Conservation (phyloP, 2,888 invertebrate species). For the Chymomyza procnemis region DNA sequence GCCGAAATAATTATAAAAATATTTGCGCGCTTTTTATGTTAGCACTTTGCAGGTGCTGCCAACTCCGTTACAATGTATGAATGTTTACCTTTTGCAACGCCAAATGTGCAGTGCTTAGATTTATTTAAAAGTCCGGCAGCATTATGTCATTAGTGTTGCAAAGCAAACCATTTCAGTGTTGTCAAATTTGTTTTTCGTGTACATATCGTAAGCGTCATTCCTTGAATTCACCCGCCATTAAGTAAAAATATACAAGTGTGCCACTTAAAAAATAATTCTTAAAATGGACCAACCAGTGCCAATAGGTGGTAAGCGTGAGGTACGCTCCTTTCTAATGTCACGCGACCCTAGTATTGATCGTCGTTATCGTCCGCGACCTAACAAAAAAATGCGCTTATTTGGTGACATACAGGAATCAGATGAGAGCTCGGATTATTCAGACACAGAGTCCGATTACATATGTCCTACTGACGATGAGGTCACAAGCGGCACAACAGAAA, state of each 20-base stretch:
- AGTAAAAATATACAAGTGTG: not conserved
- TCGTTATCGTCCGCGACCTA: slow-evolving; percentile 69
- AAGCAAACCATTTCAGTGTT: not conserved
- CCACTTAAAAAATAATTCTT: not conserved
- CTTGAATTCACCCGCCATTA: slow-evolving; percentile 45
- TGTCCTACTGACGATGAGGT: not conserved
- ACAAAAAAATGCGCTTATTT: slow-evolving; percentile 62
- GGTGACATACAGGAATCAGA: slow-evolving; percentile 60
- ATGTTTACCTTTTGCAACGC: not conserved
- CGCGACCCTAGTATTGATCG: slow-evolving; percentile 75
- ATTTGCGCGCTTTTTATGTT: not conserved
- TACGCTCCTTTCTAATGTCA: slow-evolving; percentile 71
- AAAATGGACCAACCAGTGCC: slow-evolving; percentile 24
- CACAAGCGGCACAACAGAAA: slow-evolving; percentile 17
- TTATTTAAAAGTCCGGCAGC: not conserved
- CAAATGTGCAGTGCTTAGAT: no score
- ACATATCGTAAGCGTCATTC: slow-evolving; percentile 28
- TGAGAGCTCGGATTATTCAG: slow-evolving; percentile 42
- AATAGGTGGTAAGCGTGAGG: slow-evolving; percentile 41
- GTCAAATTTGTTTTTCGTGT: not conserved
- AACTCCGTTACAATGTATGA: not conserved
- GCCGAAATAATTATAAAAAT: not conserved
- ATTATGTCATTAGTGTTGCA: not conserved
- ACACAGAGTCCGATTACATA: slow-evolving; percentile 52
- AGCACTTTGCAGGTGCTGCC: not conserved